Base-by-base conservation (phyloP, 2,113 vertebrate genomes). In the Lichenostomus cassidix region DNA sequence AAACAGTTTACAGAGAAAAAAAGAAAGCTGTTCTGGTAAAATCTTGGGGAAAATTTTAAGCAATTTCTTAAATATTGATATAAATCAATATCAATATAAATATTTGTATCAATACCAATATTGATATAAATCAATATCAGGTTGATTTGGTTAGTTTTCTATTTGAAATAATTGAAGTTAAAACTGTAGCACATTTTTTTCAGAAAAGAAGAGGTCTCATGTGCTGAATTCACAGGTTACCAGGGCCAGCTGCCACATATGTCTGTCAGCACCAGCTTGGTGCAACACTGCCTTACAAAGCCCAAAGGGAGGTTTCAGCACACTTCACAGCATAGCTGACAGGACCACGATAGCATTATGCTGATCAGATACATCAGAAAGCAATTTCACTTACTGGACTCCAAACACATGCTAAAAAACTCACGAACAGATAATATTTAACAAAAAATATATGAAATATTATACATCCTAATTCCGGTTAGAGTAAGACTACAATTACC, bases 401-500 rank as follows among this genome's bases (percentile, higher is more conserved):
- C 59, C 1, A 87, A 29, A 28, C 5, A 42, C 22, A 10, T 3
- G 10, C 12, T 60, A 16, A 49, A 89, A 15, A 79, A 49, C 50
- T 73, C 55, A 79, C 4, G 70, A 29, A 22, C 23, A 73, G 39
- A 35, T 12, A 85, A 74, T 4, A 29, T 28, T 55, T 59, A 31
- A 25, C 13, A 58, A 87, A 65, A 69, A 28, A 3, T 4, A 52
- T 0, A 2, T 52, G 20, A 65, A 56, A 9, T 6, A 58, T 8
- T 52, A 29, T 5, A 58, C 87, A 55, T n/a, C 41, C 35, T 39
- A 59, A 27, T 39, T 85, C n/a, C 53, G 44, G 22, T 77, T 59
- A 94, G 33, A 95, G 35, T 59, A 46, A 86, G 71, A 80, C 62
- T 91, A 82, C 46, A 87, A 62, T 97, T 97, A 99, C 99, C 98